phyloP scores from a whole-genome alignment of 2,113 vertebrate species.

The Seriola quinqueradiata region DNA sequence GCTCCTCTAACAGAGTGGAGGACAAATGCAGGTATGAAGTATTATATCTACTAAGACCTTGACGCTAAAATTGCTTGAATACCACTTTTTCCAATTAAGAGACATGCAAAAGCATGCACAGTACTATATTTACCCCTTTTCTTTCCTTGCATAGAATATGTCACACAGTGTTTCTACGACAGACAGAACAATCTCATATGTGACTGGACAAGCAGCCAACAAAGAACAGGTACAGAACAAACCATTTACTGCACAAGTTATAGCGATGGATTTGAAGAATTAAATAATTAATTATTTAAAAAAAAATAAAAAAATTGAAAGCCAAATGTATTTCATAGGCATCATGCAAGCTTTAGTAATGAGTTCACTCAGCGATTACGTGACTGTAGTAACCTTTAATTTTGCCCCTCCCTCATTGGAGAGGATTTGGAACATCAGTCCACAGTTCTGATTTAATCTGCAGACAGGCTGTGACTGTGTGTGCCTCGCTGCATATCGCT shows the following conservation, averaged over 20 bases:
- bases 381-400: constrained; percentile 25
- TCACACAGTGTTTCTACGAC: constrained; percentile 86
- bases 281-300: too few relatives aligned
- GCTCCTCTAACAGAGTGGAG: constrained; percentile 76
- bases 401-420: not conserved
- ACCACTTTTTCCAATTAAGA: not conserved
- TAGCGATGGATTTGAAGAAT: not conserved
- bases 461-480: constrained; percentile 21
- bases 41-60: not conserved
- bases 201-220: constrained; percentile 84
- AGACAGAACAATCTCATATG: constrained; percentile 80
- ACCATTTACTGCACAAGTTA: not conserved
- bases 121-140: not conserved
- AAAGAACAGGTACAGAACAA: constrained; percentile 75
- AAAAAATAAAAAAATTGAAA: not conserved
- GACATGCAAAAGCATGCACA: not conserved
- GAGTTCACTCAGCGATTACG: constrained; percentile 38
- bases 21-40: constrained; percentile 71
- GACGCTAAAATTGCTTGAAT: not conserved
- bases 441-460: constrained; percentile 56
- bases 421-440: constrained; percentile 27
- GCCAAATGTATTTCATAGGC: not conserved
- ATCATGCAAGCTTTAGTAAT: not conserved
- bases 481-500: constrained; percentile 38
- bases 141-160: constrained; percentile 80